Conservation (phyloP, 2,113 vertebrate genomes). For the Pterocles orientalis region DNA sequence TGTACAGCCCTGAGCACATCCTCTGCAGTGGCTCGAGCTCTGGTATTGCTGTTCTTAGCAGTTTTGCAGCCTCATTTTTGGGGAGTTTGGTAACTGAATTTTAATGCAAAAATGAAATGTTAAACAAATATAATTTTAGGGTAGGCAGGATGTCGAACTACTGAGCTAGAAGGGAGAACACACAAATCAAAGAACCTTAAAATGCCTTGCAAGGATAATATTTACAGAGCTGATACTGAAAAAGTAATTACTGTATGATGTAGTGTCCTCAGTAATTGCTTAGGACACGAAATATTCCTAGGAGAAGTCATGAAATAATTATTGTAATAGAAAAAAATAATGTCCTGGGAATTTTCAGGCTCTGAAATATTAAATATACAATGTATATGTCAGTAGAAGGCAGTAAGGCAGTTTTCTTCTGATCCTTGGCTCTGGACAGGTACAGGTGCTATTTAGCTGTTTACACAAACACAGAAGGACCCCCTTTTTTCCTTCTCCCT, state of each 20-base stretch:
- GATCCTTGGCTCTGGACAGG: background rate
- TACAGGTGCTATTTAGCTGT: background rate
- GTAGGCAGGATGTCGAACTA: background rate
- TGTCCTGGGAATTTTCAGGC: background rate
- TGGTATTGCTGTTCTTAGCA: background rate
- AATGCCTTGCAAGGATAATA: background rate
- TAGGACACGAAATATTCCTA: conserved; percentile 12
- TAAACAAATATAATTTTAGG: conserved; percentile 23
- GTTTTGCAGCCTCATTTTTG: background rate
- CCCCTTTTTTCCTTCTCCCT: background rate
- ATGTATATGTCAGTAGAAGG: background rate
- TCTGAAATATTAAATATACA: background rate
- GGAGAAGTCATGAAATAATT: background rate
- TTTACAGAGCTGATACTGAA: conserved; percentile 22
- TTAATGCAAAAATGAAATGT: conserved; percentile 11
- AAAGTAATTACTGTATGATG: conserved; percentile 1
- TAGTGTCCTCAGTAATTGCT: conserved; percentile 29
- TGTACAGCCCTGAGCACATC: background rate
- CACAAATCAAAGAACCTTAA: background rate
- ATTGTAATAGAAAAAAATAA: conserved; percentile 31
- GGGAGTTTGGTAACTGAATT: background rate
- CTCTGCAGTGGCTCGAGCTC: background rate
- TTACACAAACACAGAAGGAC: background rate
- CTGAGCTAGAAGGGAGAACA: background rate
- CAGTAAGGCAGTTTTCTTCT: background rate